A percentile compares a stretch with the other conserved stretches of the same genome.
phyloP scores from a whole-genome alignment of 2,888 invertebrate species.

The Pristionchus exspectatus region DNA sequence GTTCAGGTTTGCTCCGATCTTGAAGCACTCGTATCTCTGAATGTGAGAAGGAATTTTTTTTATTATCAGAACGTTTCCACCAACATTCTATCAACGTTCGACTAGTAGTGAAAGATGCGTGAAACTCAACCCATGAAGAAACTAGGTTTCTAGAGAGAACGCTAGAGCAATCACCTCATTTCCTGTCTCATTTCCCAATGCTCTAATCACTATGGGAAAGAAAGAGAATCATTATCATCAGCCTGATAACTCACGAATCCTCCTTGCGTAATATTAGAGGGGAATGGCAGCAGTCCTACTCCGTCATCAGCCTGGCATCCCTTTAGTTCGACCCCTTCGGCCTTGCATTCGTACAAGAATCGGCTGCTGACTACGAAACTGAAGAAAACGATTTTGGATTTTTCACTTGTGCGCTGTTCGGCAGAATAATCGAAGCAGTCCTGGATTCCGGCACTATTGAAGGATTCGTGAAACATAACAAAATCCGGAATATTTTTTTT shows the following conservation, averaged over 20 bases:
- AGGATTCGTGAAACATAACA: too few species aligned
- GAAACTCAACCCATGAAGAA: neutral
- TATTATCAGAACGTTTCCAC: neutral
- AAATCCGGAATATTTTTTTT: neutral
- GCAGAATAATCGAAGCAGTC: too few species aligned
- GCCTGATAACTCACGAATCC: neutral
- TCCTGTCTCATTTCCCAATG: too few species aligned
- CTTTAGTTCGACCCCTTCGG: neutral
- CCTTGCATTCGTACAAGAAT: neutral
- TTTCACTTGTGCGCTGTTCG: too few species aligned
- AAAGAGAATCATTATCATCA: too few species aligned
- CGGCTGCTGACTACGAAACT: neutral
- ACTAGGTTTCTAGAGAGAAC: too few species aligned
- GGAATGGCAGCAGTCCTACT: neutral
- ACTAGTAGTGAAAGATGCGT: neutral
- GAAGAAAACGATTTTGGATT: neutral
- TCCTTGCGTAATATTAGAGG: neutral
- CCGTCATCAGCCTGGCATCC: neutral
- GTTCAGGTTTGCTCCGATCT: neutral
- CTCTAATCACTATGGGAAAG: too few species aligned
- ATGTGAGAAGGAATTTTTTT: neutral
- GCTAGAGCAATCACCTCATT: too few species aligned
- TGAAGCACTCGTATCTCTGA: slow-evolving; percentile 8
- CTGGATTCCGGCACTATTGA: too few species aligned
- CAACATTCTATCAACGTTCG: neutral